Evolutionary conservation across 2,888 invertebrate species (phyloP).

Genomic region (Zootermopsis nevadensis): DNA sequence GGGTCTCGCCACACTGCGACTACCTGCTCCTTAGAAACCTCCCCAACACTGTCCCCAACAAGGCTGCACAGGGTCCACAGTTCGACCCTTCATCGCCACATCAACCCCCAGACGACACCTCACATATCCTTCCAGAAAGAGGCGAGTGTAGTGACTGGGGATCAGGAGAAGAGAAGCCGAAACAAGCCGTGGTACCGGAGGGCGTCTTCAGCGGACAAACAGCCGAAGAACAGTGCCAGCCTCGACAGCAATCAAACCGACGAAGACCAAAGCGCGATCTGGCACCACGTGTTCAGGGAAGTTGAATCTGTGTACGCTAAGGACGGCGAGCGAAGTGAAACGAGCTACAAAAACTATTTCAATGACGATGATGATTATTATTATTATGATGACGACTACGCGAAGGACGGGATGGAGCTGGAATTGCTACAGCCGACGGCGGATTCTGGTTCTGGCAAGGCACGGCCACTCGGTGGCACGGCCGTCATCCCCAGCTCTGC

Average conservation of each 20-base stretch:
- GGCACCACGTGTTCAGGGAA: slow-evolving; percentile 46
- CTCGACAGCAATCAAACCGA: not conserved
- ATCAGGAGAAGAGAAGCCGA: slow-evolving; percentile 12
- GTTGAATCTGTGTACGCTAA: not conserved
- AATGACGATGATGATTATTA: slow-evolving; percentile 26
- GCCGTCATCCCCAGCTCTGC: slow-evolving; percentile 35
- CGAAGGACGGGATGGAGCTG: slow-evolving; percentile 40
- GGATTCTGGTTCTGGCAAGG: not conserved
- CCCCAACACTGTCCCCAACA: slow-evolving; percentile 14
- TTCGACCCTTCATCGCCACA: not conserved
- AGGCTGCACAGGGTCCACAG: not conserved
- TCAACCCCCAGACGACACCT: not conserved
- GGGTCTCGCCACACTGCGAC: slow-evolving; percentile 38
- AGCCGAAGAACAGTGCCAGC: not conserved
- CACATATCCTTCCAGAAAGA: not conserved
- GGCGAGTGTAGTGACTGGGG: not conserved
- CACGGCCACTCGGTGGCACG: not conserved
- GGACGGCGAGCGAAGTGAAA: not conserved
- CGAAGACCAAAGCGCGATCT: slow-evolving; percentile 33
- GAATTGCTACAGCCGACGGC: slow-evolving; percentile 40
- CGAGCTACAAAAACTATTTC: slow-evolving; percentile 19
- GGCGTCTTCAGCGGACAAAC: not conserved
- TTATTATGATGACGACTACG: slow-evolving; percentile 16
- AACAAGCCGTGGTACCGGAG: slow-evolving; percentile 17
- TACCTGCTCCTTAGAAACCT: slow-evolving; percentile 21